phyloP scores from a whole-genome alignment of 1,140 invertebrate species.

The Camponotus pennsylvanicus region DNA sequence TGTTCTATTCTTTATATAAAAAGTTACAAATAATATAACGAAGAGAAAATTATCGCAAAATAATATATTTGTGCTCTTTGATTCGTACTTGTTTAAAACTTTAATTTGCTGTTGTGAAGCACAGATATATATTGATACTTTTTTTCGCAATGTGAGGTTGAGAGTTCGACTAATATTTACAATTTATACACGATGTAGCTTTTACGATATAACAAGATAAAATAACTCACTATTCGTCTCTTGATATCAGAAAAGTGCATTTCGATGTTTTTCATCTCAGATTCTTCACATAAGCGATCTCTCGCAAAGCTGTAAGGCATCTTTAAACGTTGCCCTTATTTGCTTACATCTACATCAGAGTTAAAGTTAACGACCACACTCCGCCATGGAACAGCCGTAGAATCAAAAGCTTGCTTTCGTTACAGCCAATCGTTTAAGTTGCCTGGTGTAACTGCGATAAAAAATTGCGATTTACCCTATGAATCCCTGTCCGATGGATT shows the following conservation, averaged over 20 bases:
- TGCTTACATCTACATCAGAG: conserved; percentile 54
- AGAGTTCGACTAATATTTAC: conserved; percentile 69
- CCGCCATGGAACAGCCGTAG: conserved; percentile 1
- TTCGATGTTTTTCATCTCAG: conserved; percentile 54
- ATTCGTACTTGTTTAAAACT: not conserved
- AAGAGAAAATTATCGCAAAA: not conserved
- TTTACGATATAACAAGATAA: conserved; percentile 50
- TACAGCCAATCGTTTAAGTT: conserved; percentile 26
- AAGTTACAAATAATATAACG: not conserved
- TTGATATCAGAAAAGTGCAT: conserved; percentile 64
- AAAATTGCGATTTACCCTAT: not conserved
- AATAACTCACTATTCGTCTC: conserved; percentile 37
- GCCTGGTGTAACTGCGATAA: conserved; percentile 7
- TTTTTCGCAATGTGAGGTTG: not conserved
- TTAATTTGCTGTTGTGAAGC: not conserved
- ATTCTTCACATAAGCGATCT: conserved; percentile 23
- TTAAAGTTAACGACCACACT: conserved; percentile 44
- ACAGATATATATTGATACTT: conserved; percentile 13
- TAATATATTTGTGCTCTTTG: not conserved
- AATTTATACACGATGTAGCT: conserved; percentile 46
- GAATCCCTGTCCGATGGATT: not conserved
- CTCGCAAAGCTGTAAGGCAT: conserved; percentile 34
- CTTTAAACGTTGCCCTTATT: conserved; percentile 37
- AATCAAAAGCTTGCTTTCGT: conserved; percentile 46
- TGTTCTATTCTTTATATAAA: not conserved